Evolutionary conservation across 1,140 invertebrate species (phyloP).

Genomic region (Scaptodrosophila lebanonensis): DNA sequence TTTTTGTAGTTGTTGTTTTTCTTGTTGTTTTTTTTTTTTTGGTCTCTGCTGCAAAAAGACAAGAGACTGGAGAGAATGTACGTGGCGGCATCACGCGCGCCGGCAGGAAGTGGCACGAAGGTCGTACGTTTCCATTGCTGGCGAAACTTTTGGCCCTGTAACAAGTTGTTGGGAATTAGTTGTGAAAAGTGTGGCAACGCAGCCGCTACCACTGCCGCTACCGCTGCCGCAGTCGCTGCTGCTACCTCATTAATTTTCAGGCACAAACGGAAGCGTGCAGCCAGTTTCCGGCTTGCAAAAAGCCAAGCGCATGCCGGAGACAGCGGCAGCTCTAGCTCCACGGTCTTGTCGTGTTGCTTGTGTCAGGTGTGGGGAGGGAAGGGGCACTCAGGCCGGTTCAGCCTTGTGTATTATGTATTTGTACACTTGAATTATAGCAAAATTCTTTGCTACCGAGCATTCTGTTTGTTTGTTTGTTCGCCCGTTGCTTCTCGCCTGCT

Average conservation of each 20-base stretch:
- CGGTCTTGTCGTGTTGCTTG: conserved; percentile 36
- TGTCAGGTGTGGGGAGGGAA: too few species aligned
- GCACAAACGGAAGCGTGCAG: conserved; percentile 70
- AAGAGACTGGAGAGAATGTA: conserved; percentile 18
- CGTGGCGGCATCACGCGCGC: conserved; percentile 57
- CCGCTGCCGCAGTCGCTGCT: conserved; percentile 3
- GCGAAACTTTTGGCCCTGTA: conserved; percentile 63
- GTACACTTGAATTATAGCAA: conserved; percentile 63
- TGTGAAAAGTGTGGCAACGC: conserved; percentile 71
- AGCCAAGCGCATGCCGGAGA: conserved; percentile 44
- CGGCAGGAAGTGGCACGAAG: conserved; percentile 64
- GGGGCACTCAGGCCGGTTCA: too few species aligned
- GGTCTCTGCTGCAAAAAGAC: conserved; percentile 5
- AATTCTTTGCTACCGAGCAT: conserved; percentile 45
- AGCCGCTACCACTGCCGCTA: conserved; percentile 1
- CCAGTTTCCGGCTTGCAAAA: conserved; percentile 60
- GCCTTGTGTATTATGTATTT: conserved; percentile 14
- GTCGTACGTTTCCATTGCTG: conserved; percentile 35
- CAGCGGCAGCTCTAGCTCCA: too few species aligned
- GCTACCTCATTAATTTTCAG: conserved; percentile 71
- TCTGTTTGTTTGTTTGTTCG: conserved; percentile 26
- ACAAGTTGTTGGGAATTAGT: conserved; percentile 71
- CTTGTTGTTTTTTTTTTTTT: conserved; percentile 5
- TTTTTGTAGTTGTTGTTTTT: conserved; percentile 12
- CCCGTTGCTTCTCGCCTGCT: conserved; percentile 5